phyloP scores from a whole-genome alignment of 2,888 invertebrate genomes.

The Erebia aethiops region DNA sequence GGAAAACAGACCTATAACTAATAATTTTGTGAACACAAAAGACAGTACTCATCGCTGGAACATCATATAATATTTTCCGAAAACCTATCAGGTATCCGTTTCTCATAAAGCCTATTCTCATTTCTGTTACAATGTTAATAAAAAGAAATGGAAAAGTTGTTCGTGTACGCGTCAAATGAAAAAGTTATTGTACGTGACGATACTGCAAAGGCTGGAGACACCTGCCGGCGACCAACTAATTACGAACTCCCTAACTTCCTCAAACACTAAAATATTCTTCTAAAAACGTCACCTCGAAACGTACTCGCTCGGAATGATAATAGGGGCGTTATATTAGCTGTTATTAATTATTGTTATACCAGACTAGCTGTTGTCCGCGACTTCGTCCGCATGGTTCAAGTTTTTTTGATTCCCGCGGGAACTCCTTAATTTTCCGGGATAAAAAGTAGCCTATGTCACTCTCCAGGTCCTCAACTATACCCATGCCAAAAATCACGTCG shows the following conservation, averaged over 20 bases:
- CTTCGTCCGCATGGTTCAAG: too few relatives aligned
- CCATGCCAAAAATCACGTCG: too few relatives aligned
- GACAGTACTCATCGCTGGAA: constrained; percentile 27
- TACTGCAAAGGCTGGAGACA: constrained; percentile 75
- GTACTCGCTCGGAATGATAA: constrained; percentile 69
- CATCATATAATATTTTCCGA: constrained; percentile 48
- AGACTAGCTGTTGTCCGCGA: too few relatives aligned
- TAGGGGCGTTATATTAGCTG: constrained; percentile 41
- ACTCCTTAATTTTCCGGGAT: too few relatives aligned
- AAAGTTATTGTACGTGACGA: constrained; percentile 82
- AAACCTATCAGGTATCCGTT: constrained; percentile 67
- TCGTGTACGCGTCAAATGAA: constrained; percentile 80
- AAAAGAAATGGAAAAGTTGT: constrained; percentile 81
- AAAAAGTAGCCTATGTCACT: too few relatives aligned
- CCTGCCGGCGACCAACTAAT: constrained; percentile 77
- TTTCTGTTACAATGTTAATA: constrained; percentile 81
- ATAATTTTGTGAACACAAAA: constrained; percentile 35
- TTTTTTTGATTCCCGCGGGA: too few relatives aligned
- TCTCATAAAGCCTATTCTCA: constrained; percentile 76
- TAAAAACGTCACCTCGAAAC: constrained; percentile 76
- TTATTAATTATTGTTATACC: constrained; percentile 21
- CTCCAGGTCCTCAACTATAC: too few relatives aligned
- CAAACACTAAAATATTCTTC: constrained; percentile 80
- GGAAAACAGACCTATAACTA: not conserved
- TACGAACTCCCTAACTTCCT: constrained; percentile 78